Evolutionary conservation across 53 echinoderm and acorn worm genomes (phyloP), one percentile per base, ranked within the genome.

Genomic region (Echinometra lucunter): DNA sequence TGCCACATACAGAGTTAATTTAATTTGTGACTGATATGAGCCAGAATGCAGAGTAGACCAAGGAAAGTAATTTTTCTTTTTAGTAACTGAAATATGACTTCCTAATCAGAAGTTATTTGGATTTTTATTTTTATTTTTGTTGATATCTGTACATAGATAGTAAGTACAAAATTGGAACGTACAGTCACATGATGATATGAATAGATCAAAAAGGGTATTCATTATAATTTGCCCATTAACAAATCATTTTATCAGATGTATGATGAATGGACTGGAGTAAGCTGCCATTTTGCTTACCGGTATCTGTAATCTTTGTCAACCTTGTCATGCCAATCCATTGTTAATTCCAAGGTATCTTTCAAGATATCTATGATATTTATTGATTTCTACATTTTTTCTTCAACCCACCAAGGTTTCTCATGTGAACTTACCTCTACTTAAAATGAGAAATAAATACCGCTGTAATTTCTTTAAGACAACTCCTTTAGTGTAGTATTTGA

Each of bases 31-130:
- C 42, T 53, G 53, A 53, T 11, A 53, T 53, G 53, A 1, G 13
- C 13, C 9, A 4, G 9, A 13, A 53, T 78, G 42, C 42, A 40
- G 78, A 19, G 42, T 38, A 40, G 78, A 23, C 23, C 78, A 42
- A 78, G 69, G 10, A 69, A 69, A 69, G 1, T n/a, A n/a, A 69
- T 63, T 6, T 32, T 40, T 78, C 21, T 38, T 78, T 38, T 38
- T 78, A 78, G 78, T 78, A 6, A 38, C 78, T 78, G 78, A 78
- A 78, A 78, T 78, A 78, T 78, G 0, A 19, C 42, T 78, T 40
- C 23, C 23, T 21, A 78, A 78, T 38, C 42, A 78, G 21, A 18
- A 40, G 21, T 42, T 30, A 2, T 42, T 3, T 78, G 18, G 6
- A 4, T 42, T 40, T 19, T 21, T n/a, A n/a, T 16, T 72, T 35